Conservation (phyloP, 2,113 vertebrate species). For the Plecotus auritus region DNA sequence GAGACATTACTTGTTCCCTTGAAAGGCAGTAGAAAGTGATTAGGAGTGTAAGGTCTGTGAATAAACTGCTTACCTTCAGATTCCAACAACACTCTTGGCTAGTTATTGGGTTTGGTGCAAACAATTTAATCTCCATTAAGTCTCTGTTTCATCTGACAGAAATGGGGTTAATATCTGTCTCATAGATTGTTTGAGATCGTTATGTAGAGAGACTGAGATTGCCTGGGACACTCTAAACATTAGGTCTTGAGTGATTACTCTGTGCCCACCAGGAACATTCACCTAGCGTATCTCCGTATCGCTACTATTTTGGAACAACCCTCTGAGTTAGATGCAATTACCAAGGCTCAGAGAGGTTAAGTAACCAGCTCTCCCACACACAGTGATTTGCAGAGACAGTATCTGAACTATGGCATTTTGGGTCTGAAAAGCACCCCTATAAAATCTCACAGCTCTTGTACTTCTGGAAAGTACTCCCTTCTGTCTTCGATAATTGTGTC, state of each 20-base stretch:
- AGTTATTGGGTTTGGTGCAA: not conserved
- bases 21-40: not conserved
- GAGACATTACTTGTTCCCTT: not conserved
- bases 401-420: not conserved
- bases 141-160: not conserved
- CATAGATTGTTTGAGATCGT: not conserved
- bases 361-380: not conserved
- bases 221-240: not conserved
- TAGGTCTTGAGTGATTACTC: not conserved
- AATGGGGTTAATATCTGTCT: not conserved
- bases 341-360: not conserved
- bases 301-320: not conserved
- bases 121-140: not conserved
- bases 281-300: not conserved
- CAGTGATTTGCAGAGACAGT: not conserved
- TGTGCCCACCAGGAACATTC: not conserved
- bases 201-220: not conserved
- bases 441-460: not conserved
- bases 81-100: not conserved
- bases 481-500: not conserved
- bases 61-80: not conserved
- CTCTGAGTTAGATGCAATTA: not conserved
- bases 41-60: not conserved
- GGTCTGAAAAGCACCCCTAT: not conserved
- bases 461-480: not conserved